These are phyloP conservation scores for Channa striata DNA, from an alignment of 2,797 vertebrate species.

Conservation along the genomic window DNA sequence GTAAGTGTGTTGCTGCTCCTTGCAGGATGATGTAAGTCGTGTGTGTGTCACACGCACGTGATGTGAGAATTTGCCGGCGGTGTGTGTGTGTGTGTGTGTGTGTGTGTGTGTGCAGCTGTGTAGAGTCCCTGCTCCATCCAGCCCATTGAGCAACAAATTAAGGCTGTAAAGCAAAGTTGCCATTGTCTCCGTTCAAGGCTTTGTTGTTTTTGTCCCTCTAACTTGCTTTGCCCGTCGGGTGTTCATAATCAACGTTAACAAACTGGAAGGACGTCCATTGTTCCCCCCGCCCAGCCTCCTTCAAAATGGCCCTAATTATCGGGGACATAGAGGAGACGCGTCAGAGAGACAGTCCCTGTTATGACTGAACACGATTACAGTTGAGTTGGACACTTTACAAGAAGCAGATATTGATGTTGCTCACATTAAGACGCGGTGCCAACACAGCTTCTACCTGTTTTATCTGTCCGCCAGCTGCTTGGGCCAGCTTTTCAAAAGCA, in stretches of 20 bases:
- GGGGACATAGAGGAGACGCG: slow-evolving; percentile 15
- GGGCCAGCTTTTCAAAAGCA: neutral
- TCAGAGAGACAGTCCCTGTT: slow-evolving; percentile 32
- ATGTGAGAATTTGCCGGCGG: neutral
- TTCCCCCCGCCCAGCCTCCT: slow-evolving; percentile 55
- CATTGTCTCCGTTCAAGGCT: slow-evolving; percentile 35
- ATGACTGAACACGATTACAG: slow-evolving; percentile 43
- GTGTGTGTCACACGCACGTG: neutral
- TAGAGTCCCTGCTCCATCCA: slow-evolving; percentile 39
- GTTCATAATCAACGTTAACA: slow-evolving; percentile 69
- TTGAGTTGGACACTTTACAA: slow-evolving; percentile 10
- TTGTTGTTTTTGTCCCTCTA: slow-evolving; percentile 33
- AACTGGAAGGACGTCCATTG: slow-evolving; percentile 62
- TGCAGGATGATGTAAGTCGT: neutral
- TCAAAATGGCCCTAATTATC: slow-evolving; percentile 66
- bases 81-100: neutral
- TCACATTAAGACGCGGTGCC: neutral
- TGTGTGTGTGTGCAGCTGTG: slow-evolving; percentile 28
- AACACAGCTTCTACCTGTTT: neutral
- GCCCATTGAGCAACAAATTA: slow-evolving; percentile 65
- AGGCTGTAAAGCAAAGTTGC: slow-evolving; percentile 33
- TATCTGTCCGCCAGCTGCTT: neutral
- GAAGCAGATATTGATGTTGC: slow-evolving; percentile 1
- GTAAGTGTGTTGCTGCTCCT: neutral
- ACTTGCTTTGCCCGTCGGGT: slow-evolving; percentile 49